Percentiles rank a stretch among this genome's conserved stretches.
Evolutionary conservation across 37 sponge, comb jelly and placozoan genomes (phyloP).

Genomic region (Aplysina aerophoba): DNA sequence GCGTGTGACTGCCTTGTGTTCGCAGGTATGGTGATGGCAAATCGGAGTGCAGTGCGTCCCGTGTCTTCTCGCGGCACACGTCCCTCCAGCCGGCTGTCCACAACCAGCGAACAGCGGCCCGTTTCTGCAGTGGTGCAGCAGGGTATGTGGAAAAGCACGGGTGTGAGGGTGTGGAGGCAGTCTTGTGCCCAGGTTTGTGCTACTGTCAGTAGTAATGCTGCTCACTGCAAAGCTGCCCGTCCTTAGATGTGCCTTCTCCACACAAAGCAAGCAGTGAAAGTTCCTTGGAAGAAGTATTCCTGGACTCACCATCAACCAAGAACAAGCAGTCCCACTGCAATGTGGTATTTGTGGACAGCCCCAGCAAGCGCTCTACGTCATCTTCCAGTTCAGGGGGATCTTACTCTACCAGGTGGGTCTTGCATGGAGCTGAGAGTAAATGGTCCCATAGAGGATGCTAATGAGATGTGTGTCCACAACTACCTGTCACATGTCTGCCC

Average conservation of each 20-base stretch:
- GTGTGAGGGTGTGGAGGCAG: no score
- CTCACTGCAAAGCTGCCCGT: not conserved
- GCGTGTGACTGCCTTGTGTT: conserved; percentile 17
- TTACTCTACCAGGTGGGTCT: not conserved
- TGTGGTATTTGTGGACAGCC: not conserved
- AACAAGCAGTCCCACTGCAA: not conserved
- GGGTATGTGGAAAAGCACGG: not conserved
- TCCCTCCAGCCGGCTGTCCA: conserved; percentile 32
- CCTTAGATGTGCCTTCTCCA: not conserved
- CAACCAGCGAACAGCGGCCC: no score
- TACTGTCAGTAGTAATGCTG: not conserved
- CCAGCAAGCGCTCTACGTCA: not conserved
- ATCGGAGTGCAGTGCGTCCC: conserved; percentile 30
- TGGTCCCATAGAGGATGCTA: not conserved
- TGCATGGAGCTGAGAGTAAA: not conserved
- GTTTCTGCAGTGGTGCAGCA: not conserved
- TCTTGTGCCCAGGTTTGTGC: not conserved
- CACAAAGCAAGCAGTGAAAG: conserved; percentile 24
- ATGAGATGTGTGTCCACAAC: not conserved
- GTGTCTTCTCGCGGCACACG: conserved; percentile 56
- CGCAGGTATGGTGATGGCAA: conserved; percentile 58
- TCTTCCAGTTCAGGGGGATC: conserved; percentile 4
- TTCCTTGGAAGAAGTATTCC: conserved; percentile 27
- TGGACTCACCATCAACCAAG: not conserved
- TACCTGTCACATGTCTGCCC: no score